Evolutionary conservation across 2,113 vertebrate species (phyloP).

Genomic region (human (Homo sapiens)): GRCh38 chr2:198718001-198718500

Average conservation of each 20-base stretch:
- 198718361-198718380: not conserved
- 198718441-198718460: not conserved
- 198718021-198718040: not conserved
- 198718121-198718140: not conserved
- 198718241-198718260: not conserved
- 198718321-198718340: not conserved
- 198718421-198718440: not conserved
- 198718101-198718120: not conserved
- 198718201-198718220: not conserved
- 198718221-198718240: not conserved
- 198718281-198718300: not conserved
- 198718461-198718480: not conserved
- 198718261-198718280: not conserved
- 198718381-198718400: rapidly evolving
- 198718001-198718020: not conserved
- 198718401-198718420: not conserved
- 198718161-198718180: not conserved
- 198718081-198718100: not conserved
- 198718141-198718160: not conserved
- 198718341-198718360: not conserved
- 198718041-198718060: not conserved
- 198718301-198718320: not conserved
- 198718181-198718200: not conserved
- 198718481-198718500: not conserved
- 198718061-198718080: not conserved